phyloP scores from a whole-genome alignment of 2,797 vertebrate species.

The Eurystomus glaucurus region DNA sequence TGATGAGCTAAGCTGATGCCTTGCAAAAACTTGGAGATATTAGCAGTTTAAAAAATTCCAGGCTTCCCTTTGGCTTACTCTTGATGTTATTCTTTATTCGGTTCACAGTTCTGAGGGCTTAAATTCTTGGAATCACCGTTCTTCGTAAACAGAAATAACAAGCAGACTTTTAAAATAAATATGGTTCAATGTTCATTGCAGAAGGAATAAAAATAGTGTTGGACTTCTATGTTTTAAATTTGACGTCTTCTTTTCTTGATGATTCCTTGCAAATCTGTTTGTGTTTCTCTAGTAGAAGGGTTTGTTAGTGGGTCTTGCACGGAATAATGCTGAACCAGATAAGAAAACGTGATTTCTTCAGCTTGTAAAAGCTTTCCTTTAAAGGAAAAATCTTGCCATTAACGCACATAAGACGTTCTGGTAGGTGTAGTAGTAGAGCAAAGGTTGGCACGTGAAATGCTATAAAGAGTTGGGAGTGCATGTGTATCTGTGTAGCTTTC shows the following conservation, averaged over 20 bases:
- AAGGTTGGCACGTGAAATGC: neutral
- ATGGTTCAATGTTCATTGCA: neutral
- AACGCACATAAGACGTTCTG: neutral
- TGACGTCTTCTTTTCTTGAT: neutral
- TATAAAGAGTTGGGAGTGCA: neutral
- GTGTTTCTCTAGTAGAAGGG: neutral
- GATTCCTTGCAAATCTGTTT: neutral
- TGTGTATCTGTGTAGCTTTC: neutral
- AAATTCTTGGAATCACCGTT: accelerated
- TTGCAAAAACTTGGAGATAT: neutral
- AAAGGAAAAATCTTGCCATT: neutral
- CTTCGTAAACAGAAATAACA: neutral
- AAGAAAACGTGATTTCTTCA: neutral
- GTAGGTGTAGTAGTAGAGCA: neutral
- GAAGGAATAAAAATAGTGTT: neutral
- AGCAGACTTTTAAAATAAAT: neutral
- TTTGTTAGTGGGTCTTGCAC: neutral
- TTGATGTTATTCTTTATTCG: neutral
- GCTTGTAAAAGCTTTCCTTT: neutral
- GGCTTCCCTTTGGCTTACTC: neutral
- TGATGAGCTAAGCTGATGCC: neutral
- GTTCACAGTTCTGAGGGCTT: neutral
- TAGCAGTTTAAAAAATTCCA: neutral
- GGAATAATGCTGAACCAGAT: neutral
- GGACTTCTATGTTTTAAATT: neutral